Evolutionary conservation across 2,113 vertebrate species (phyloP).

Genomic region (Aix galericulata): DNA sequence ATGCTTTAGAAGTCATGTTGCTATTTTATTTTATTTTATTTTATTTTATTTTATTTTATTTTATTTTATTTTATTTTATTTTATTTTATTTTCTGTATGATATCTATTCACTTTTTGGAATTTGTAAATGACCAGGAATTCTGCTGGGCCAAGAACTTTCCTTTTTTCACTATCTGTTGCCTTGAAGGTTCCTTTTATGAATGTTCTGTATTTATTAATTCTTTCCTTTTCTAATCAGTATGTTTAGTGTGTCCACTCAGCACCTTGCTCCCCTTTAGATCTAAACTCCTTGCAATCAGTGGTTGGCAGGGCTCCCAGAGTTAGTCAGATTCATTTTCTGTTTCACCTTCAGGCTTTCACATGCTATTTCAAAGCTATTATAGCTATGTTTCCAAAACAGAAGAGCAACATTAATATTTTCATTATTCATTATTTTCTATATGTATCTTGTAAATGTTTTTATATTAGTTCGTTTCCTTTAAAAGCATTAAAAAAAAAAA

Average conservation of each 20-base stretch:
- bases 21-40: not conserved
- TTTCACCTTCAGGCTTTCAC: conserved; percentile 40
- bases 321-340: conserved; percentile 39
- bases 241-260: conserved; percentile 55
- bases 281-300: conserved; percentile 43
- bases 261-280: conserved; percentile 40
- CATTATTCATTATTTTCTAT: not conserved
- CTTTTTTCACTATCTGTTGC: not conserved
- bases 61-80: too few relatives aligned
- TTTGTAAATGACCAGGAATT: not conserved
- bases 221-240: conserved; percentile 62
- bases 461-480: not conserved
- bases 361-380: conserved; percentile 3
- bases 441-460: not conserved
- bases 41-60: too few relatives aligned
- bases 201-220: conserved; percentile 56
- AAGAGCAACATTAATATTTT: conserved; percentile 14
- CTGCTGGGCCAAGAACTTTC: not conserved
- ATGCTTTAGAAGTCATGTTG: conserved; percentile 14
- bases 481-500: not conserved
- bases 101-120: not conserved
- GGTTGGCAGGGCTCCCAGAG: conserved; percentile 55
- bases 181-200: not conserved
- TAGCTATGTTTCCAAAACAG: not conserved
- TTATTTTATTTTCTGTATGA: not conserved